Base-by-base conservation (phyloP, 2,113 vertebrate species). In the Lamprologus sp. region DNA sequence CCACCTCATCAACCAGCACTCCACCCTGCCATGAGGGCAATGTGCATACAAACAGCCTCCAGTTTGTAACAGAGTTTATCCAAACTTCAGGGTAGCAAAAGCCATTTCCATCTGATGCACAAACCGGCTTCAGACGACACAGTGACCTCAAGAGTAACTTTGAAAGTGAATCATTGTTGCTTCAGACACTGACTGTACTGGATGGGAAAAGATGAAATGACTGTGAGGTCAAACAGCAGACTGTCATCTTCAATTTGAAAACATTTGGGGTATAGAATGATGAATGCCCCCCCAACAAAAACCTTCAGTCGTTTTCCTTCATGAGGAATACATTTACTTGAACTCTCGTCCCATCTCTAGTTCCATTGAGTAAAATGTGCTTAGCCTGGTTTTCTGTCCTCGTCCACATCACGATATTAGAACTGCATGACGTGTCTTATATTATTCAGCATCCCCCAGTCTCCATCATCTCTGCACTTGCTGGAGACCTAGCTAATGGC, bases 1-100 rank as follows among this genome's bases (percentile, higher is more conserved):
- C 90, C 90, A 87, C 79, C 85, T 92, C 90, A 91, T 93, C 92
- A 89, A 79, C 77, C 89, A 89, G 82, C 87, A 88, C 84, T 53
- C 54, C 60, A 68, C 17, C 21, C n/a, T 56, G 80, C 91, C 53
- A 45, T 11, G 14, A 51, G 7, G 86, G 79, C 23, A 9, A n/a
- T 42, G 31, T 9, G 60, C 81, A 65, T 53, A 40, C 17, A 84
- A 47, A 56, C 53, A 49, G 33, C 12, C 70, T 84, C 63, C 40
- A 28, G 42, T 82, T 60, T 65, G 68, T 28, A 81, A 68, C 84
- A 83, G 26, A 47, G 33, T 54, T 35, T 40, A 53, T 87, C 35
- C 53, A 84, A 84, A 88, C 79, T 84, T 51, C 45, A 45, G 56
- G 54, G 55, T 15, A 75, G 75, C 47, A 65, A 73, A 75, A 37